These are phyloP conservation scores for Machimus rusticus DNA, from an alignment of 2,888 invertebrate species.

Conservation along the genomic window DNA sequence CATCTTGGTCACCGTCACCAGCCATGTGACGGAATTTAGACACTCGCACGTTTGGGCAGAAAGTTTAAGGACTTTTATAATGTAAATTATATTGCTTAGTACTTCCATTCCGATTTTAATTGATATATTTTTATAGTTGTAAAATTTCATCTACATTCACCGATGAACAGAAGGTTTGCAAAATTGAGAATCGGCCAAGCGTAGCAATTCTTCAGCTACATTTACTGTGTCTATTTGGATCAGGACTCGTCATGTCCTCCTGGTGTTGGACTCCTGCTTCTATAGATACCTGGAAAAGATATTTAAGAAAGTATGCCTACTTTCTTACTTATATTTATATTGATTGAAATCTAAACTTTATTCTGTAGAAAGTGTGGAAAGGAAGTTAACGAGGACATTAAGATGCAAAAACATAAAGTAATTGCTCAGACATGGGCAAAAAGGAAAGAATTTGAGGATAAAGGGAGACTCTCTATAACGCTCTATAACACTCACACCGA, in stretches of 20 bases:
- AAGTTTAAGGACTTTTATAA: slow-evolving; percentile 78
- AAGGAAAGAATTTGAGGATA: slow-evolving; percentile 82
- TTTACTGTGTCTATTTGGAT: slow-evolving; percentile 81
- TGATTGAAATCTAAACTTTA: background rate
- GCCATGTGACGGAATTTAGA: slow-evolving; percentile 83
- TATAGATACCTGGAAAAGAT: slow-evolving; percentile 84
- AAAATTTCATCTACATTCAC: slow-evolving; percentile 58
- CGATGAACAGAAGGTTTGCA: slow-evolving; percentile 66
- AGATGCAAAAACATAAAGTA: slow-evolving; percentile 85
- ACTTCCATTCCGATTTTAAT: background rate
- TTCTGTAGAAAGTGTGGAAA: slow-evolving; percentile 74
- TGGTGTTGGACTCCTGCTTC: slow-evolving; percentile 94
- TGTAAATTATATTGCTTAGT: slow-evolving; percentile 69
- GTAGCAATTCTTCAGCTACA: slow-evolving; percentile 84
- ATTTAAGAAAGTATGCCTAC: slow-evolving; percentile 74
- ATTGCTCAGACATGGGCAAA: slow-evolving; percentile 92
- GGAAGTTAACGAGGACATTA: slow-evolving; percentile 73
- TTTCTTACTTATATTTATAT: background rate
- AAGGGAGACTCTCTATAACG: slow-evolving; percentile 86
- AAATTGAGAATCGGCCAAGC: slow-evolving; percentile 76
- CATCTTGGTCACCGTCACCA: slow-evolving; percentile 80
- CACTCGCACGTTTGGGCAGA: slow-evolving; percentile 78
- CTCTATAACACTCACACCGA: slow-evolving; percentile 88
- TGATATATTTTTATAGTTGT: slow-evolving; percentile 55
- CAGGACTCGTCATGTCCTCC: slow-evolving; percentile 88